These are phyloP conservation scores for Bombus turneri DNA, from an alignment of 1,140 invertebrate species.

Conservation along the genomic window DNA sequence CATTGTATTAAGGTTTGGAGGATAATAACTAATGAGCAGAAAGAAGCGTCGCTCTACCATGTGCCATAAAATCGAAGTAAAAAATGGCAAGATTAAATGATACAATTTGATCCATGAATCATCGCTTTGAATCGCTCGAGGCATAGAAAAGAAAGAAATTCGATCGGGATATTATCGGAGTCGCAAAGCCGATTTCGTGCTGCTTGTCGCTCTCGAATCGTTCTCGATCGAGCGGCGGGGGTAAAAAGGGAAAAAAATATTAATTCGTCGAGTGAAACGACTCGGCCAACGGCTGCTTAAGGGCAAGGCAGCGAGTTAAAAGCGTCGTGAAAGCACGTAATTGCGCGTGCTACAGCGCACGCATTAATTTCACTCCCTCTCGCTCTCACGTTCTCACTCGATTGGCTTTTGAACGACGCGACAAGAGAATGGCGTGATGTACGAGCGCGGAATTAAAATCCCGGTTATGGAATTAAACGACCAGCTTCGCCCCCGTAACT, in stretches of 20 bases:
- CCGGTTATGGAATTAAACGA: slow-evolving; percentile 54
- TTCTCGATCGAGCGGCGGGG: neutral
- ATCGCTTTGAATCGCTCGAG: neutral
- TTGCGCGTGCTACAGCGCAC: slow-evolving; percentile 26
- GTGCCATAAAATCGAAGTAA: neutral
- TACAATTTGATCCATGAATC: neutral
- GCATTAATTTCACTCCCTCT: slow-evolving; percentile 55
- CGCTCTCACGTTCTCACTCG: slow-evolving; percentile 29
- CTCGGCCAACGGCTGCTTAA: slow-evolving; percentile 36
- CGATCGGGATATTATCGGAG: neutral
- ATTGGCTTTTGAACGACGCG: slow-evolving; percentile 62
- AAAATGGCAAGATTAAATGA: neutral
- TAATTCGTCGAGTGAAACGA: slow-evolving; percentile 2
- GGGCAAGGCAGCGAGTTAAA: slow-evolving; percentile 44
- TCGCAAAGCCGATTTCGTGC: slow-evolving; percentile 25
- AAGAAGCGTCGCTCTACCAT: neutral
- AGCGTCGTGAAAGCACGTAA: slow-evolving; percentile 59
- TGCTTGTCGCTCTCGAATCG: neutral
- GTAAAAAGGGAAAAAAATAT: neutral
- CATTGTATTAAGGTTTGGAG: neutral
- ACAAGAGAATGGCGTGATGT: slow-evolving; percentile 50
- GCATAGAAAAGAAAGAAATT: neutral
- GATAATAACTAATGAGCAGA: neutral
- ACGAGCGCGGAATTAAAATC: slow-evolving; percentile 48
- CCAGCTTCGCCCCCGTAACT: neutral